phyloP scores from a whole-genome alignment of 2,113 vertebrate species.

The Engraulis encrasicolus region DNA sequence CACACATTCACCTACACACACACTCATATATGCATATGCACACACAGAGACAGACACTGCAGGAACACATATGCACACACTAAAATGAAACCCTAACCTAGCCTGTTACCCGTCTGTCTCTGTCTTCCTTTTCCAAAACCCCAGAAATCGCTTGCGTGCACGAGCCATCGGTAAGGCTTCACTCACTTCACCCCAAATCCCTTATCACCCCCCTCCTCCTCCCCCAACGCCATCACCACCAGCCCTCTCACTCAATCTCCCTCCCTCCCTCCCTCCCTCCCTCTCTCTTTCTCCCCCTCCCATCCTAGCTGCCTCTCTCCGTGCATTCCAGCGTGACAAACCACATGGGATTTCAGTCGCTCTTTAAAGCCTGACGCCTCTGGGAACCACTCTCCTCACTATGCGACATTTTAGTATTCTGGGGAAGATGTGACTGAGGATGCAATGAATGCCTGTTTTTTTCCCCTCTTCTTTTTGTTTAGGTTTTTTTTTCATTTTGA shows the following conservation, averaged over 20 bases:
- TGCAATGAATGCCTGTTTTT: constrained; percentile 62
- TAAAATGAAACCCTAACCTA: constrained; percentile 21
- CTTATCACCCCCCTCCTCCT: constrained; percentile 1
- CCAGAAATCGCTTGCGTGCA: constrained; percentile 67
- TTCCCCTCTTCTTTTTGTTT: constrained; percentile 54
- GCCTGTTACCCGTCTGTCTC: constrained; percentile 46
- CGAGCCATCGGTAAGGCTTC: constrained; percentile 68
- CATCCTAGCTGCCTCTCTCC: constrained; percentile 30
- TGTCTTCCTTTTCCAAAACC: constrained; percentile 39
- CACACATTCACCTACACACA: background rate
- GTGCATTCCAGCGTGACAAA: constrained; percentile 77
- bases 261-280: constrained; percentile 31
- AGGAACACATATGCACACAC: background rate
- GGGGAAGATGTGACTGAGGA: constrained; percentile 74
- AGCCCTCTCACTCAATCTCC: constrained; percentile 22
- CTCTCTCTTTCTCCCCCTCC: constrained; percentile 11
- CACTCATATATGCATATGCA: background rate
- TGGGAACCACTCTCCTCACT: constrained; percentile 72
- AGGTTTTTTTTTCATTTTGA: constrained; percentile 15
- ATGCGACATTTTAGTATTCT: constrained; percentile 74
- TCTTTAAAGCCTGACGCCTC: constrained; percentile 77
- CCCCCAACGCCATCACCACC: background rate
- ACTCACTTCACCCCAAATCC: constrained; percentile 51
- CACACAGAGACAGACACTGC: background rate
- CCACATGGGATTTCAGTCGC: constrained; percentile 76